Base-by-base conservation (phyloP, 1,140 invertebrate species). In the Amyelois transitella region DNA sequence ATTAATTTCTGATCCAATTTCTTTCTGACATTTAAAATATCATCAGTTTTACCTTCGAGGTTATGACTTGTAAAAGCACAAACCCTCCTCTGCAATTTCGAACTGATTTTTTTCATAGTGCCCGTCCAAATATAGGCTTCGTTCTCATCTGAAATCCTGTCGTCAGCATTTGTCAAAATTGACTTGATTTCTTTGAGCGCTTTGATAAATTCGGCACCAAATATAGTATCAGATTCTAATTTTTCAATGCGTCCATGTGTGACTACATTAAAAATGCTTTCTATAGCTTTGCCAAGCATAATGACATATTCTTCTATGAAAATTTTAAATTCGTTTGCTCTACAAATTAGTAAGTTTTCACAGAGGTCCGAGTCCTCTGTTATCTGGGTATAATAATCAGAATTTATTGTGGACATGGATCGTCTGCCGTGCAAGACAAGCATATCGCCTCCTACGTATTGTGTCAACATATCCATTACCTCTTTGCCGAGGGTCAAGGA, bases 91-190 rank as follows among this genome's bases (percentile, higher is more conserved):
- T 81, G 79, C 45, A 75, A 78, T 58, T 64, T 73, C 0, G 62
- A 60, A 43, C 60, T 72, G 12, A 84, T 77, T 58, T 66, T 84
- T 50, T 86, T 86, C 5, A 84, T 55, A 10, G 68, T n/a, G 18
- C 70, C 60, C 43, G 60, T 70, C 82, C 81, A 86, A 12, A 66
- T 25, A 17, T 72, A 69, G 0, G 38, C 24, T 52, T 69, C 54
- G 0, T 55, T 71, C 2, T 64, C 53, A 17, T 69, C 60, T 12
- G 18, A 64, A 0, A 71, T 25, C 61, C 73, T 75, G 7, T 18
- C 17, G 45, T 77, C 66, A 0, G 60, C 66, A 7, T 18, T 47
- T 52, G 58, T 64, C 0, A 80, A 44, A 28, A 76, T 51, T 20
- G 66, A 59, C 24, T 63, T 73, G 18, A 78, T 62, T 14, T 69